Percentiles rank a stretch among this genome's conserved stretches.
These are phyloP conservation scores for Phodopus roborovskii DNA, from an alignment of 2,113 vertebrate genomes.

Conservation along the genomic window DNA sequence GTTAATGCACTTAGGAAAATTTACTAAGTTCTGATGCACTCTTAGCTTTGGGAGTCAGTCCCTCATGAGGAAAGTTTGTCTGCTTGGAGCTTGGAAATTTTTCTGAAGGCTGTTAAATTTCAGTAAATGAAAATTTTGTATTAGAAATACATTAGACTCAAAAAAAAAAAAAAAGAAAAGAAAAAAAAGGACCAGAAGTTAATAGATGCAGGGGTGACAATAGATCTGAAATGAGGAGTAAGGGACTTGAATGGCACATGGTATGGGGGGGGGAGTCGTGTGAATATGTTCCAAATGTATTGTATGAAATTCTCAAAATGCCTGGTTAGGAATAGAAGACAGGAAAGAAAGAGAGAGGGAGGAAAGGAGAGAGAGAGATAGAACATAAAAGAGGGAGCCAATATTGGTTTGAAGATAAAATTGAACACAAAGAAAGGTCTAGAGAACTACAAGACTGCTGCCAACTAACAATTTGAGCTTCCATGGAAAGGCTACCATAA, in stretches of 20 bases:
- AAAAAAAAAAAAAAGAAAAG: neutral
- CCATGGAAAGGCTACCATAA: too few species aligned
- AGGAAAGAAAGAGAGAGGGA: too few species aligned
- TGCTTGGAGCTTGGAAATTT: conserved; percentile 1
- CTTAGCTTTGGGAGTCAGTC: neutral
- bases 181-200: neutral
- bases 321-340: too few species aligned
- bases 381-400: too few species aligned
- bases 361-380: too few species aligned
- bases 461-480: too few species aligned
- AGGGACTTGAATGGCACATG: neutral
- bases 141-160: neutral
- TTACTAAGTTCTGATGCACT: neutral
- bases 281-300: neutral
- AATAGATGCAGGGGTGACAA: neutral
- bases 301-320: neutral
- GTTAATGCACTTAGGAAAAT: neutral
- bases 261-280: rapidly evolving
- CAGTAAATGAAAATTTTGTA: conserved; percentile 27
- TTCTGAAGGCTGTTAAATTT: neutral
- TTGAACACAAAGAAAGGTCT: too few species aligned
- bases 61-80: neutral
- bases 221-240: neutral
- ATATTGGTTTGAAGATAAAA: too few species aligned
- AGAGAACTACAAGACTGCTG: too few species aligned